These are phyloP conservation scores for Cirrhinus molitorella DNA, from an alignment of 2,797 vertebrate genomes.

Conservation along the genomic window DNA sequence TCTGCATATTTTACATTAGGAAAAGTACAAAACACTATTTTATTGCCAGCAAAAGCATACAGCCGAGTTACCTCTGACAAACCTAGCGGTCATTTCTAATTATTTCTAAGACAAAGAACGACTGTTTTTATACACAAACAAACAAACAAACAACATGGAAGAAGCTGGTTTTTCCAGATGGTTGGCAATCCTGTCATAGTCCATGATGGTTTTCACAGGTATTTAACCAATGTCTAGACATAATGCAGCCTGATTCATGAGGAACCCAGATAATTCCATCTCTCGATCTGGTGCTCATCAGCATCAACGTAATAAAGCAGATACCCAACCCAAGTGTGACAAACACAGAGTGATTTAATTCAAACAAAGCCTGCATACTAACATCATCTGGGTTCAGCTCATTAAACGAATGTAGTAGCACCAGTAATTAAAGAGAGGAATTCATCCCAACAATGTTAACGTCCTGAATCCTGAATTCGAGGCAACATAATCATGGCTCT, in stretches of 20 bases:
- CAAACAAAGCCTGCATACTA: slow-evolving; percentile 8
- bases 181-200: slow-evolving; percentile 38
- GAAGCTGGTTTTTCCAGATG: slow-evolving; percentile 45
- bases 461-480: slow-evolving; percentile 28
- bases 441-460: slow-evolving; percentile 5
- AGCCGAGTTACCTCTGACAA: slow-evolving; percentile 23
- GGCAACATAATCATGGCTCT: background rate
- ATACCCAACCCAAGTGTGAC: background rate
- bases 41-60: slow-evolving; percentile 48
- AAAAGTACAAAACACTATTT: slow-evolving; percentile 53
- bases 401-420: slow-evolving; percentile 26
- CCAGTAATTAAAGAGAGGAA: slow-evolving; percentile 1
- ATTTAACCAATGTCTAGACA: slow-evolving; percentile 20
- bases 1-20: slow-evolving; percentile 63
- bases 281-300: slow-evolving; percentile 26
- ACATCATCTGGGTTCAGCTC: slow-evolving; percentile 14
- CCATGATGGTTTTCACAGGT: background rate
- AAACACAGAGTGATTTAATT: background rate
- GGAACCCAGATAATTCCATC: background rate
- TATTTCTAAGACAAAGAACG: slow-evolving; percentile 23
- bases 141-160: slow-evolving; percentile 43
- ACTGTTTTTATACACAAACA: slow-evolving; percentile 24
- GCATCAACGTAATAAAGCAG: slow-evolving; percentile 1
- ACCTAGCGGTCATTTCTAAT: slow-evolving; percentile 2
- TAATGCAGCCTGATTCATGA: slow-evolving; percentile 10